These are phyloP conservation scores for Arion vulgaris DNA, from an alignment of 1,140 invertebrate genomes.

Conservation along the genomic window DNA sequence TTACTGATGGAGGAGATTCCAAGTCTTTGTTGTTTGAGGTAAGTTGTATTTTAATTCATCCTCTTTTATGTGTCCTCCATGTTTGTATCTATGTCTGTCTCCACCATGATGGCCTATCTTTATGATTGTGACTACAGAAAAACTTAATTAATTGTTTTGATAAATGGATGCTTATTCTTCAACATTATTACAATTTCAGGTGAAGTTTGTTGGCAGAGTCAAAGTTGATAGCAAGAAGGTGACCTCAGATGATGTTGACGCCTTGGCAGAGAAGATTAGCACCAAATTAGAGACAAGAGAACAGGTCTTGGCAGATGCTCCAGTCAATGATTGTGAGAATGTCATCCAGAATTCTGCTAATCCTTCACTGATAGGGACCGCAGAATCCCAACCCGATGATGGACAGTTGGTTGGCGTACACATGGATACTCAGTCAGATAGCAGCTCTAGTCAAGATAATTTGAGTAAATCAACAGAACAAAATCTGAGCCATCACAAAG, in stretches of 20 bases:
- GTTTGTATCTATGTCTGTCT: no score
- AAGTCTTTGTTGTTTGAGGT: slow-evolving; percentile 25
- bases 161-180: no score
- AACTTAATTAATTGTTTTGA: no score
- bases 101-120: no score
- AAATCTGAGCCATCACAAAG: neutral
- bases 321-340: slow-evolving; percentile 18
- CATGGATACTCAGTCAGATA: neutral
- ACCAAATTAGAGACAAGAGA: slow-evolving; percentile 79
- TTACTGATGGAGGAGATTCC: slow-evolving; percentile 8
- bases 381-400: neutral
- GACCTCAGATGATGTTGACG: slow-evolving; percentile 90
- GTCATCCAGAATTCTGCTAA: neutral
- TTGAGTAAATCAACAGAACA: neutral
- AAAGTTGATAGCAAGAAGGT: slow-evolving; percentile 80
- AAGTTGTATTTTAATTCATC: slow-evolving; percentile 31
- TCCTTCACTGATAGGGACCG: neutral
- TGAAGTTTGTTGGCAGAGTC: slow-evolving; percentile 61
- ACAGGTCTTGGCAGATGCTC: slow-evolving; percentile 47
- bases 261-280: slow-evolving; percentile 87
- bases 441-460: neutral
- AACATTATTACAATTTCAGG: slow-evolving; percentile 46
- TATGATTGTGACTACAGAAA: no score
- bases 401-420: neutral
- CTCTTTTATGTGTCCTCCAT: no score